Evolutionary conservation across 2,113 vertebrate species (phyloP), one percentile per base, ranked within the genome.

Genomic region (Anarhynchus alexandrinus): DNA sequence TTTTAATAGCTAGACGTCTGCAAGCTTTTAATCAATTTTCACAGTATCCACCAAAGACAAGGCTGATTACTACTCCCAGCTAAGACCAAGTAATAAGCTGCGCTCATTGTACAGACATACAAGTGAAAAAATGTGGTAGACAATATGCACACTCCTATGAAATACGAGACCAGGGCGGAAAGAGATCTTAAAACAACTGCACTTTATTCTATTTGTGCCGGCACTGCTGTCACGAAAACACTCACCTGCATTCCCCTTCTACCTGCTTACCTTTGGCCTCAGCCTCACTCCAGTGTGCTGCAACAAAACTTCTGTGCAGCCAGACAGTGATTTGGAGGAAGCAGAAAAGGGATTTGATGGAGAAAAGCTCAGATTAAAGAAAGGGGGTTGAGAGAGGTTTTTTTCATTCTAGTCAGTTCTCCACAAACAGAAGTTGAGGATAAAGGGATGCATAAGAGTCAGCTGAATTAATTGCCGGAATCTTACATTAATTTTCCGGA

Each of bases 401-500:
- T 93, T 62, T 51, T n/a, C 34, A 51, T 70, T 82, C 76, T 93
- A 88, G 51, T 62, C 42, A 71, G 47, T 25, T 65, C 54, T 86
- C 73, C 78, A 80, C 52, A 93, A 91, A 55, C 17, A 78, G 54
- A 86, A 69, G 42, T 2, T 80, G 79, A 81, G 58, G 74, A 88
- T 40, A 87, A 87, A 90, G 61, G 73, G 69, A 82, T 42, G 40
- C 21, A 2, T 29, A 66, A 70, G 22, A 51, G 15, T 54, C 61
- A 82, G 52, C 14, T 71, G 21, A 74, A 66, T 65, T 66, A 42
- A 34, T 14, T 66, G 81, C 55, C 55, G 79, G 73, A 95, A 67
- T 96, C 99, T 93, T 98, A 99, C 99, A 30, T 99, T 99, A 92
- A 99, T 99, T 98, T 99, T 99, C 92, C 99, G 98, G 96, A 99